Evolutionary conservation across 2,797 vertebrate genomes (phyloP).

Genomic region (Peromyscus melanophrys): DNA sequence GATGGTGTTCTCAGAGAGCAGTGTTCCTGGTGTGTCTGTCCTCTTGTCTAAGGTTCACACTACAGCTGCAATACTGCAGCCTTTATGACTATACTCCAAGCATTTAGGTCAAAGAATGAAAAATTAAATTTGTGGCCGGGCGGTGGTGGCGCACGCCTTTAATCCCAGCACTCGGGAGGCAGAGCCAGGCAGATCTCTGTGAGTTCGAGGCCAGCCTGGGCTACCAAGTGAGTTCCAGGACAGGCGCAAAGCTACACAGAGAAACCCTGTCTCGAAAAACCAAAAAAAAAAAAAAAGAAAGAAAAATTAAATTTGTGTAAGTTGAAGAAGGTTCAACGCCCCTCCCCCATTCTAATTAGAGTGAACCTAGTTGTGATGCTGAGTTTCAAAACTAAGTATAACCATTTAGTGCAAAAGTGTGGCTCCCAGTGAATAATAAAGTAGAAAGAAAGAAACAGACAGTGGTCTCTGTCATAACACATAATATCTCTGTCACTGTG

Average conservation of each 20-base stretch:
- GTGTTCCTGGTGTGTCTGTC: not conserved
- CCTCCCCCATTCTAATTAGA: not conserved
- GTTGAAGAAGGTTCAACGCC: not conserved
- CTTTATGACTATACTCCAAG: not conserved
- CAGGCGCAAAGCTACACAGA: too few species aligned
- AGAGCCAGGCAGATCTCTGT: too few species aligned
- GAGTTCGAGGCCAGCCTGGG: too few species aligned
- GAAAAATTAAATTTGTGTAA: not conserved
- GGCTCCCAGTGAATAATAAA: not conserved
- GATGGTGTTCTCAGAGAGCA: too few species aligned
- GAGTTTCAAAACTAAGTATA: not conserved
- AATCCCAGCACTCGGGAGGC: too few species aligned
- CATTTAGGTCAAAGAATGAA: not conserved
- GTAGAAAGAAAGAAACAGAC: not conserved
- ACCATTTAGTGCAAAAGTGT: not conserved
- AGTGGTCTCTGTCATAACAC: not conserved
- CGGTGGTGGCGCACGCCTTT: too few species aligned
- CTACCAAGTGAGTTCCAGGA: too few species aligned
- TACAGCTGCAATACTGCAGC: not conserved
- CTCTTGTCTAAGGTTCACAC: not conserved
- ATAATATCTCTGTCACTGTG: not conserved
- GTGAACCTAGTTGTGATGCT: not conserved
- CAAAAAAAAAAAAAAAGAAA: too few species aligned
- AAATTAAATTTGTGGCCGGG: rapidly evolving
- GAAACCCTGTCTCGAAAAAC: too few species aligned